phyloP scores from a whole-genome alignment of 2,113 vertebrate species.

The Origma solitaria region DNA sequence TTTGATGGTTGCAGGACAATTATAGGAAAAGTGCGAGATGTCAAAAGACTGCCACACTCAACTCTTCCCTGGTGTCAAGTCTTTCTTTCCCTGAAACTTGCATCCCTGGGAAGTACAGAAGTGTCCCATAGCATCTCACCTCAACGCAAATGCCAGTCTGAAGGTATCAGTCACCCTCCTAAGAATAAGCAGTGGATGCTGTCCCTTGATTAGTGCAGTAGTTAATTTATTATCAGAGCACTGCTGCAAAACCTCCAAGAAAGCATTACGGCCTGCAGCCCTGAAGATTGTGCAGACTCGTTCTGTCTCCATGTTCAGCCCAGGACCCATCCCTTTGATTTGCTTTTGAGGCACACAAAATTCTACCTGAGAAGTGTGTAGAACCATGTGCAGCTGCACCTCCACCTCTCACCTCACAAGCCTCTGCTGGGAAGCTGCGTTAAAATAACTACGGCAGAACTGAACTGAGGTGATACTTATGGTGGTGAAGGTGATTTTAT shows the following conservation, averaged over 20 bases:
- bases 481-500: neutral
- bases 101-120: neutral
- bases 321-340: neutral
- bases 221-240: neutral
- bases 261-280: neutral
- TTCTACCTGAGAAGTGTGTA: neutral
- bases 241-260: neutral
- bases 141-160: accelerated
- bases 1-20: neutral
- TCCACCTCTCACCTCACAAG: neutral
- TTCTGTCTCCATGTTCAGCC: neutral
- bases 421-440: neutral
- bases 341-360: neutral
- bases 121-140: neutral
- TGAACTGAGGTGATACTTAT: neutral
- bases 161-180: accelerated
- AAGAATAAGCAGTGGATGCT: neutral
- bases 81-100: neutral
- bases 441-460: neutral
- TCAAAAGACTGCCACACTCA: neutral
- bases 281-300: neutral
- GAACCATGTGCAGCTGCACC: neutral
- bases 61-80: neutral
- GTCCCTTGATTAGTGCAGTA: neutral
- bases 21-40: neutral